Evolutionary conservation across 1,140 invertebrate genomes (phyloP).

Genomic region (Calliopsis andreniformis): DNA sequence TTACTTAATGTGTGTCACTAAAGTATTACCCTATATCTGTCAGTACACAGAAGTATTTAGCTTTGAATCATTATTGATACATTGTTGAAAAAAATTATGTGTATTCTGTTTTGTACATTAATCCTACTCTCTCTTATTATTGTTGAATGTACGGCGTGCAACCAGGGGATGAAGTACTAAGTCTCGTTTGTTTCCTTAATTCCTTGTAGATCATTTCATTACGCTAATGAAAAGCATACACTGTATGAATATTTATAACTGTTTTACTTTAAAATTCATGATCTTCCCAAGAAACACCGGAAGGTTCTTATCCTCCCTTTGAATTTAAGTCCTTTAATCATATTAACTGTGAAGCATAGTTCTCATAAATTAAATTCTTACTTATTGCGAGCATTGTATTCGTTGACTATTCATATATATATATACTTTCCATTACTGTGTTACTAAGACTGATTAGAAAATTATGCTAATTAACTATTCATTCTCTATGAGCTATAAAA

Average conservation of each 20-base stretch:
- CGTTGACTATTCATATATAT: too few species aligned
- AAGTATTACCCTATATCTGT: too few species aligned
- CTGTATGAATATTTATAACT: not conserved
- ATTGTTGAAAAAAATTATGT: too few species aligned
- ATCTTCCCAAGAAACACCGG: not conserved
- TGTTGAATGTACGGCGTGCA: not conserved
- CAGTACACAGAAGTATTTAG: too few species aligned
- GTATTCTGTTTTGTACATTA: not conserved
- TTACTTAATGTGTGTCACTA: too few species aligned
- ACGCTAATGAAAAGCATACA: not conserved
- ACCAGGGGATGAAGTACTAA: not conserved
- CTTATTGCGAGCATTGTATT: too few species aligned
- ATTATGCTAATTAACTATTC: too few species aligned
- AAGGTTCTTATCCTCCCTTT: not conserved
- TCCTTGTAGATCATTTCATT: not conserved
- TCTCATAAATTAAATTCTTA: not conserved
- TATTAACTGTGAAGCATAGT: not conserved
- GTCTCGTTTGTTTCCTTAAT: not conserved
- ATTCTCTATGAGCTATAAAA: too few species aligned
- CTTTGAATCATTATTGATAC: too few species aligned
- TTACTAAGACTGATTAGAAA: too few species aligned
- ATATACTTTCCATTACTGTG: too few species aligned
- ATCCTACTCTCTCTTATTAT: not conserved
- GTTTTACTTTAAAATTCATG: slow-evolving; percentile 4
- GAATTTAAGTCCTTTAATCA: not conserved